Evolutionary conservation across 2,797 vertebrate species (phyloP).

Genomic region (Phataginus tricuspis): DNA sequence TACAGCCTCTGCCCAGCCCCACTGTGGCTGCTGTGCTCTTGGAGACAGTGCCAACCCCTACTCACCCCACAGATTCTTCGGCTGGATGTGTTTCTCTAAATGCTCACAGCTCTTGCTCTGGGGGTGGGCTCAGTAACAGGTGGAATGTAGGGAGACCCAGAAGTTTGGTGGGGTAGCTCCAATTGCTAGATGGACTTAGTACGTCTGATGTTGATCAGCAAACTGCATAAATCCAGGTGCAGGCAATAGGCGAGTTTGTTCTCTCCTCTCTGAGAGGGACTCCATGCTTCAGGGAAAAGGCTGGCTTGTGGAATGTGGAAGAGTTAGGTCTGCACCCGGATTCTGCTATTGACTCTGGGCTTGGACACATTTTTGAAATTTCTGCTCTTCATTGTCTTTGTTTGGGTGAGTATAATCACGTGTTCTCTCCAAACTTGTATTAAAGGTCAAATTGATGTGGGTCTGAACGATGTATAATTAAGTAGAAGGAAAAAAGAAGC

Average conservation of each 20-base stretch:
- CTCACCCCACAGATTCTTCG: background rate
- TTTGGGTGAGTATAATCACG: background rate
- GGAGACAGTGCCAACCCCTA: background rate
- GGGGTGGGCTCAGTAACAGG: background rate
- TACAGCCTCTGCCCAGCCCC: background rate
- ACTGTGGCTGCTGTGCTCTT: background rate
- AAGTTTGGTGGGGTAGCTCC: background rate
- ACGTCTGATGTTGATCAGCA: background rate
- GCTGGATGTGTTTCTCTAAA: background rate
- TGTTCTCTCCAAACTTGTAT: background rate
- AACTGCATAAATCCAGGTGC: background rate
- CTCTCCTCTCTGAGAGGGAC: background rate
- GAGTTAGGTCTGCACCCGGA: background rate
- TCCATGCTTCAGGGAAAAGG: background rate
- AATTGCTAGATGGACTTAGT: background rate
- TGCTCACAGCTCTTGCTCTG: background rate
- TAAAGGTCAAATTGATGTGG: background rate
- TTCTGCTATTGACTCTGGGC: background rate
- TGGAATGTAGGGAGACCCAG: background rate
- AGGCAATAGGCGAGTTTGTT: background rate
- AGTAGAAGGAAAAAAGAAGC: background rate
- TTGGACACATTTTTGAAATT: background rate
- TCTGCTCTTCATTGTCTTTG: background rate
- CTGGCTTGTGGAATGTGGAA: background rate
- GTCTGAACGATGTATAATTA: background rate